Evolutionary conservation across 2,888 invertebrate genomes (phyloP).

Genomic region (Stenodera caucasica): DNA sequence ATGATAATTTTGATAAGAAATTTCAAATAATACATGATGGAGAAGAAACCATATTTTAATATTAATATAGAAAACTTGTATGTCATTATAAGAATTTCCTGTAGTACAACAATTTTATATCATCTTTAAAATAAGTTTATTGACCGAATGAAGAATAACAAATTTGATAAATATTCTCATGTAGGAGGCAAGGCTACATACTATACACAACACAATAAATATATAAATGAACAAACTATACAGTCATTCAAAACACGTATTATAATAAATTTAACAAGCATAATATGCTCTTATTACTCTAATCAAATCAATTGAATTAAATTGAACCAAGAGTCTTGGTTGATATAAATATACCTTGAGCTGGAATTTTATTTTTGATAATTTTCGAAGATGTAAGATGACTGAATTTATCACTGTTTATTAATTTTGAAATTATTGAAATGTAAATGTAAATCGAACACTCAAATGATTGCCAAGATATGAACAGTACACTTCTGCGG

Average conservation of each 20-base stretch:
- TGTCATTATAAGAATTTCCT: background rate
- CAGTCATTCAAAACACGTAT: background rate
- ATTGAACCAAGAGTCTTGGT: background rate
- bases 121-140: background rate
- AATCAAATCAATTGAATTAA: background rate
- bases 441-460: too few relatives aligned
- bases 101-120: background rate
- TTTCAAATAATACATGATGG: background rate
- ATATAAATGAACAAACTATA: background rate
- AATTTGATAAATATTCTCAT: slow-evolving; percentile 1
- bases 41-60: too few relatives aligned
- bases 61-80: too few relatives aligned
- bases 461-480: too few relatives aligned
- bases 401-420: background rate
- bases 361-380: background rate
- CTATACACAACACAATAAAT: background rate
- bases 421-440: background rate
- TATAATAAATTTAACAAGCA: background rate
- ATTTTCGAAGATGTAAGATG: background rate
- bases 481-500: too few relatives aligned
- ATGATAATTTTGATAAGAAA: background rate
- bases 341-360: background rate
- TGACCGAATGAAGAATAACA: background rate
- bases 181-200: background rate
- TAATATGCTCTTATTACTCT: slow-evolving; percentile 1